Base-by-base conservation (phyloP, 2,797 vertebrate genomes). In the Lepus townsendii region DNA sequence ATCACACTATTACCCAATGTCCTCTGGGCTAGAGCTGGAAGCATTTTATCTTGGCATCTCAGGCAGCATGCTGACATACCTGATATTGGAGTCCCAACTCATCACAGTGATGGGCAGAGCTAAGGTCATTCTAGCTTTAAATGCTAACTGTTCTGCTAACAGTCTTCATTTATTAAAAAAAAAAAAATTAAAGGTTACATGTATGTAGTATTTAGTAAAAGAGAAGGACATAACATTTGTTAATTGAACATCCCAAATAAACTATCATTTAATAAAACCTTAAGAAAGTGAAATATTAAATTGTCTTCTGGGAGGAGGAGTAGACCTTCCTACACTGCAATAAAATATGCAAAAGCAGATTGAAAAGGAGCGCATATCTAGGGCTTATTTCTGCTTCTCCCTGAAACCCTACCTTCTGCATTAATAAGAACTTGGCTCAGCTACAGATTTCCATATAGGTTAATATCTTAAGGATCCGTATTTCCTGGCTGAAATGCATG, bases 91-190 rank as follows among this genome's bases (percentile, higher is more conserved):
- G 98, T 99, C 98, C 97, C 97, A 97, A 98, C 97, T 98, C 98
- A 99, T 99, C 99, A 98, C 98, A 98, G 97, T 98, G 98, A 99
- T 98, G 98, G 98, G 98, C 98, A 98, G 98, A 98, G 98, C 98
- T 99, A 99, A 99, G 99, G 99, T 99, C 99, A 99, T 98, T 98
- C 97, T 98, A 97, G 98, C 98, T 99, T 98, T 98, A 99, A 99
- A 99, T 99, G 99, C 98, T 99, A 99, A 99, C 99, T 99, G 98
- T 98, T 99, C 98, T 99, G 98, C 99, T 98, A 99, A 98, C 96
- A 98, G 97, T 99, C 98, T 99, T 99, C 98, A 99, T 99, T 99
- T 98, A 98, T 98, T 57, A 57, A 57, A 97, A 97, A 98, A 35
- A 35, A 35, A 98, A 96, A 96, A 97, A 99, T 98, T 98, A 98